Evolutionary conservation across 2,888 invertebrate species (phyloP), one percentile per base, ranked within the genome.

Genomic region (Alentia gelatinosa): DNA sequence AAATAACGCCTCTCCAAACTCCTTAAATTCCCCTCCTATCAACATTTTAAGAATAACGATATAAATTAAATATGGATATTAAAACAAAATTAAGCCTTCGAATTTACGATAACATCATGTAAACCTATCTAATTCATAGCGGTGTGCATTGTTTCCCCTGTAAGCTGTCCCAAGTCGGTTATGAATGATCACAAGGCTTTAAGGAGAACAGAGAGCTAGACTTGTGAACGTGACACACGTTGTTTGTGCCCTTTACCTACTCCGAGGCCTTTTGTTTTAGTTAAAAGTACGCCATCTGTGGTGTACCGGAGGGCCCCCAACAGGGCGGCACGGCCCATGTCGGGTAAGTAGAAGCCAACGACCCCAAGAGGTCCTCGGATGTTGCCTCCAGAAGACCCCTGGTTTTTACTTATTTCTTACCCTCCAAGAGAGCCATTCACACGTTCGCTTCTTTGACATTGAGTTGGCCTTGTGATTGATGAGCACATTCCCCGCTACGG

Each of bases 271-370:
- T 79, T 39, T 79, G 37, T 79, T 86, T 35, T 86, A 86, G 86
- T 86, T 86, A 50, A 42, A n/a, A 47, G 47, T 86, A 50, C 86
- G 50, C 86, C 86, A 7, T 86, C 86, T 12, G 86, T 86, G 86
- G 86, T 86, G 33, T 86, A 86, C 35, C 86, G 86, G 86, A 86
- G 42, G 35, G 86, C 86, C 26, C 86, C 40, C 15, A 42, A 40
- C 90, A 75, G 90, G 68, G 47, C 74, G 42, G 79, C 68, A n/a
- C 40, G 89, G 39, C 89, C 89, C 56, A 74, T 79, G 90, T 47
- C 75, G 26, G 42, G 40, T 47, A 90, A 47, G 75, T 68, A 47
- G 42, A 75, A 26, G 75, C 74, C 15, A n/a, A 15, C 35, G 1
- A 79, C 79, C 79, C 37, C 39, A 15, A 39, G 79, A 35, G 30